Percentiles rank a stretch among this genome's conserved stretches.
Evolutionary conservation across 2,797 vertebrate genomes (phyloP).

Genomic region (Cirrhinus mrigala): DNA sequence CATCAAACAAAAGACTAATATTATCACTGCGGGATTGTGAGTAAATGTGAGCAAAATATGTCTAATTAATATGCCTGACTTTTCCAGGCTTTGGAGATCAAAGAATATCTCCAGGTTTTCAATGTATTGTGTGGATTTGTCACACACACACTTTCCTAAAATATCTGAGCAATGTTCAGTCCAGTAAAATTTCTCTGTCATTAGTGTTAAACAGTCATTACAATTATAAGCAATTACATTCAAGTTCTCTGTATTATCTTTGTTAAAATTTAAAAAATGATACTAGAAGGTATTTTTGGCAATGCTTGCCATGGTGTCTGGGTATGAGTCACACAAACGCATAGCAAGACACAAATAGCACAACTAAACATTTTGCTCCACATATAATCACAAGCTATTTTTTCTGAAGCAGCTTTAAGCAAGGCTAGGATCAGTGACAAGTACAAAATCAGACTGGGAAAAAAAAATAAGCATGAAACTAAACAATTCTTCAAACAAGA

Average conservation of each 20-base stretch:
- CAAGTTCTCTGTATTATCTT: too few species aligned
- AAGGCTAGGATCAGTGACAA: too few species aligned
- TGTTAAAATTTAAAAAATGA: too few species aligned
- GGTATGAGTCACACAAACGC: neutral
- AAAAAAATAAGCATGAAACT: too few species aligned
- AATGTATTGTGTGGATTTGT: neutral
- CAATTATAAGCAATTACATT: too few species aligned
- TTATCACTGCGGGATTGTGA: neutral
- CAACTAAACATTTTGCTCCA: neutral
- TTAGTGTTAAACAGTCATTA: neutral
- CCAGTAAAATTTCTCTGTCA: neutral
- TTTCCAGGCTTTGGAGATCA: neutral
- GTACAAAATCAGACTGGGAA: too few species aligned
- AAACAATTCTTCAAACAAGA: neutral
- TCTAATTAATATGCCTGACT: neutral
- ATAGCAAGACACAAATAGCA: neutral
- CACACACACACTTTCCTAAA: too few species aligned
- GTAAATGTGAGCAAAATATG: too few species aligned
- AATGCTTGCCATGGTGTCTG: neutral
- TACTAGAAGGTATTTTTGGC: too few species aligned
- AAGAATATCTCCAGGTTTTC: neutral
- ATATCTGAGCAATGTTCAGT: too few species aligned
- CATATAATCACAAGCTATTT: neutral
- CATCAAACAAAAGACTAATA: neutral
- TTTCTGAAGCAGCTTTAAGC: too few species aligned